Evolutionary conservation across 2,797 vertebrate species (phyloP).

Genomic region (Jordanella pulchra): DNA sequence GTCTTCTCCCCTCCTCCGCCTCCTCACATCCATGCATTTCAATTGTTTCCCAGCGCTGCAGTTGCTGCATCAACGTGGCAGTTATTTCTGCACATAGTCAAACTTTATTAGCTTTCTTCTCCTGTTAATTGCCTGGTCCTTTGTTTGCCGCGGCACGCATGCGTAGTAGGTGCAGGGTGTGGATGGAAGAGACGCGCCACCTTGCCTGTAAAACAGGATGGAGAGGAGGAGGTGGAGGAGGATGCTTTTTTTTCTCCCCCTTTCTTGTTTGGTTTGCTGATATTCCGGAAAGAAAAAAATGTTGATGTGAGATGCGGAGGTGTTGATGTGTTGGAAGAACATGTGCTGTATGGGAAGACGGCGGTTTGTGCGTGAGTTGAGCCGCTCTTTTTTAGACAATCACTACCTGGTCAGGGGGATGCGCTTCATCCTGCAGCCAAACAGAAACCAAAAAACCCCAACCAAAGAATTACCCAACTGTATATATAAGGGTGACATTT

Average conservation of each 20-base stretch:
- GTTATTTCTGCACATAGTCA: slow-evolving; percentile 21
- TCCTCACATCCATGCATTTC: neutral
- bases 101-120: slow-evolving; percentile 50
- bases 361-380: slow-evolving; percentile 7
- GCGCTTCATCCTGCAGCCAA: slow-evolving; percentile 2
- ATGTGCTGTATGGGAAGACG: too few relatives aligned
- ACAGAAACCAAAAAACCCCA: neutral
- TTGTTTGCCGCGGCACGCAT: slow-evolving; percentile 77
- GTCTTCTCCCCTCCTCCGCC: neutral
- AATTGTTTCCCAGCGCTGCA: neutral
- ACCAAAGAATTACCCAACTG: too few relatives aligned
- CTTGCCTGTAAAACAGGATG: slow-evolving; percentile 65
- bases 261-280: neutral
- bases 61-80: slow-evolving; percentile 2
- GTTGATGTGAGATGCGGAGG: neutral
- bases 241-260: neutral
- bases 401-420: neutral
- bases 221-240: slow-evolving; percentile 14
- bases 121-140: slow-evolving; percentile 61
- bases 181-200: slow-evolving; percentile 70
- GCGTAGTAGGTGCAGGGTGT: slow-evolving; percentile 77
- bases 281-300: rapidly evolving
- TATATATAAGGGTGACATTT: too few relatives aligned
- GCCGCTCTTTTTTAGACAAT: neutral
- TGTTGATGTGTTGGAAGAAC: neutral